Conservation (phyloP, 2,797 vertebrate genomes). For the Loriculus beryllinus region DNA sequence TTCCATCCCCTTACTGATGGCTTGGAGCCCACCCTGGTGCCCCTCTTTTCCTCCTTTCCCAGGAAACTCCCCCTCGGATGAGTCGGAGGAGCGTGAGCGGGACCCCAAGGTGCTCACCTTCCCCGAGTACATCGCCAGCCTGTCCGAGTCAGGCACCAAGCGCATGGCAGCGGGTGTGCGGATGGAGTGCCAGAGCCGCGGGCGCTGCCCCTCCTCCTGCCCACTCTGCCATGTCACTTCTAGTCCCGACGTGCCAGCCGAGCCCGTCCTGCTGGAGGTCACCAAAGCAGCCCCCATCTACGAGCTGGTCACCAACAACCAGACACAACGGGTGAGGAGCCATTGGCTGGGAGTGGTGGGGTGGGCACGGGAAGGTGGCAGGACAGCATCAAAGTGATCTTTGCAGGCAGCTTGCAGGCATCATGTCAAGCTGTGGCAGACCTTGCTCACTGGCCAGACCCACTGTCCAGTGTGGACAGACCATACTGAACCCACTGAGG, state of each 20-base stretch:
- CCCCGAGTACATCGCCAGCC: conserved; percentile 92
- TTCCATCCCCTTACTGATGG: rapidly evolving
- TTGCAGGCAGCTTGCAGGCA: neutral
- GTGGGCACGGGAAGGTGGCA: neutral
- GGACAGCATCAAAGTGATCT: rapidly evolving
- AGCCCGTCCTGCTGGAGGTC: conserved; percentile 92
- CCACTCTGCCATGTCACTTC: conserved; percentile 90
- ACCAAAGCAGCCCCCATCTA: conserved; percentile 93
- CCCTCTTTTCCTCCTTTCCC: neutral
- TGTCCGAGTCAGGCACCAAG: conserved; percentile 92
- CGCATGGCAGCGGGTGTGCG: conserved; percentile 90
- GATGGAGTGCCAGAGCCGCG: conserved; percentile 94
- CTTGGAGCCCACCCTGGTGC: neutral
- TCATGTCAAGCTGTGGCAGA: rapidly evolving
- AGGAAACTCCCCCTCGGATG: conserved; percentile 97
- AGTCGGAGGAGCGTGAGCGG: conserved; percentile 93
- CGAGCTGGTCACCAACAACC: conserved; percentile 94
- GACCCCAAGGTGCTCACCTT: conserved; percentile 94
- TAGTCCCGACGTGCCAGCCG: conserved; percentile 76
- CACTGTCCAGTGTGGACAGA: neutral
- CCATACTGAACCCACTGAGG: neutral
- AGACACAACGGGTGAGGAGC: conserved; percentile 89
- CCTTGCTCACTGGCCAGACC: rapidly evolving
- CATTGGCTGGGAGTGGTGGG: rapidly evolving
- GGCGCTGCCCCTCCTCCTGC: conserved; percentile 91